phyloP scores from a whole-genome alignment of 2,113 vertebrate species.

The Hyla sarda region DNA sequence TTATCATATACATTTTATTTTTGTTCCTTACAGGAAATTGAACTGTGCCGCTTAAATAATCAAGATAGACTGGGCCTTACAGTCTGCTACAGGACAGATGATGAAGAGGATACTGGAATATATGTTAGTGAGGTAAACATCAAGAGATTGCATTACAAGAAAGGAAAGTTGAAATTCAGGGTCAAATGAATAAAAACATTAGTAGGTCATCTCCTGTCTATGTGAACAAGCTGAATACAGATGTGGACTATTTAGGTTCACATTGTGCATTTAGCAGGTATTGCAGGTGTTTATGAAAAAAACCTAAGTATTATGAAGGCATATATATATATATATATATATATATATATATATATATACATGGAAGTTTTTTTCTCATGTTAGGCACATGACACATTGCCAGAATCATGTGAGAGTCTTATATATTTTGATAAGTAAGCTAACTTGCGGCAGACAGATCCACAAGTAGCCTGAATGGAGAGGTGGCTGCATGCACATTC shows the following conservation, averaged over 20 bases:
- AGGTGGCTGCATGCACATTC: background rate
- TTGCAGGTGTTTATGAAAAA: background rate
- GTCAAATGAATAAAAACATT: background rate
- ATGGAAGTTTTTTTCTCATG: background rate
- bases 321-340: no score
- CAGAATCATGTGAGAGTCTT: background rate
- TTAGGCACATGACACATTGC: background rate
- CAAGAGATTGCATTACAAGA: background rate
- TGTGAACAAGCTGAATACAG: background rate
- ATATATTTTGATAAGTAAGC: background rate
- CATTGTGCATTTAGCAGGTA: background rate
- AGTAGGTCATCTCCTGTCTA: no score
- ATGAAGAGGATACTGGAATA: conserved; percentile 92
- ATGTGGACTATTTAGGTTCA: background rate
- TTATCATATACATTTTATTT: background rate
- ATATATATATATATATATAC: background rate
- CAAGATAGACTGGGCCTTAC: conserved; percentile 96
- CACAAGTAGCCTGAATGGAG: background rate
- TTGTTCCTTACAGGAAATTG: conserved; percentile 81
- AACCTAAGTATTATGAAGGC: background rate
- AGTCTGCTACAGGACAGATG: conserved; percentile 94
- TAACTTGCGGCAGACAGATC: background rate
- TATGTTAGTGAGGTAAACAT: conserved; percentile 92
- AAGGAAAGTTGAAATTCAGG: background rate
- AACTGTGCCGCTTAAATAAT: conserved; percentile 87